These are phyloP conservation scores for Stictocephala bisonia DNA, from an alignment of 2,888 invertebrate species.

Conservation along the genomic window DNA sequence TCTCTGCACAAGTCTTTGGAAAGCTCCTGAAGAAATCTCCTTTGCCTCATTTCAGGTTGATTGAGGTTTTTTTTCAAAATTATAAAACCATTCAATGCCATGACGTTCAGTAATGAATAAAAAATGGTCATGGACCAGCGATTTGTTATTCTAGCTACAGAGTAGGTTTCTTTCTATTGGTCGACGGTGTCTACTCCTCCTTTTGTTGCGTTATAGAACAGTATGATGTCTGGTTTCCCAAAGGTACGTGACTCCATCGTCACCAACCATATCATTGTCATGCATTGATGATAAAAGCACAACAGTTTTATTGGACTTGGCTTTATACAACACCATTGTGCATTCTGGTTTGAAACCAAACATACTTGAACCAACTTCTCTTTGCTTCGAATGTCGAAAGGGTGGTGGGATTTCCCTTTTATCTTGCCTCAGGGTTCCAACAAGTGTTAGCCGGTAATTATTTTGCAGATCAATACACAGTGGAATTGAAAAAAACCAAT, in stretches of 20 bases:
- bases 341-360: constrained; percentile 37
- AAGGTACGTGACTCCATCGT: background rate
- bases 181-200: constrained; percentile 31
- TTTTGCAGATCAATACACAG: constrained; percentile 55
- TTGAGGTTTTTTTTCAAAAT: constrained; percentile 15
- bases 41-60: background rate
- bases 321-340: constrained; percentile 57
- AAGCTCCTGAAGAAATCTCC: background rate
- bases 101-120: constrained; percentile 15
- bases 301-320: constrained; percentile 58
- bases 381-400: constrained; percentile 48
- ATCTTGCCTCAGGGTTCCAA: constrained; percentile 56
- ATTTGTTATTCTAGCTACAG: constrained; percentile 4
- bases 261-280: constrained; percentile 39
- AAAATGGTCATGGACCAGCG: constrained; percentile 16
- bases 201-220: constrained; percentile 30
- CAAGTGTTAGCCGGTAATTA: constrained; percentile 51
- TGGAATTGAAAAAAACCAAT: constrained; percentile 60
- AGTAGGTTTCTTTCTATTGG: background rate
- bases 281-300: constrained; percentile 53
- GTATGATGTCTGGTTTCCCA: constrained; percentile 19
- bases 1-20: constrained; percentile 14
- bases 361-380: background rate
- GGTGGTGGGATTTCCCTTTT: constrained; percentile 53
- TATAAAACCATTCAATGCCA: background rate